phyloP scores from a whole-genome alignment of 2,888 invertebrate species.

The Tipula lateralis region DNA sequence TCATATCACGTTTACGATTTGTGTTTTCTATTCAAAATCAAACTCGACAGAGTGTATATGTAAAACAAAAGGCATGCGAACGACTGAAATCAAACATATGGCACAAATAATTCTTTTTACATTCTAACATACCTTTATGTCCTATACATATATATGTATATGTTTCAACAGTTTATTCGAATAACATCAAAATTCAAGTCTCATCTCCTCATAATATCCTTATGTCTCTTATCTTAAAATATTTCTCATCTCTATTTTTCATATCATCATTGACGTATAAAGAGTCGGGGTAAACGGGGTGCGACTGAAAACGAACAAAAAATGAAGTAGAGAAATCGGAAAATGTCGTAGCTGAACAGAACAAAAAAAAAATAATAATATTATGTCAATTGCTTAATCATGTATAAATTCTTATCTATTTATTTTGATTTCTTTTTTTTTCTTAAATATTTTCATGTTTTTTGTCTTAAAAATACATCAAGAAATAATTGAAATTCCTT shows the following conservation, averaged over 20 bases:
- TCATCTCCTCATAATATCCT: neutral
- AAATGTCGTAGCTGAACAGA: neutral
- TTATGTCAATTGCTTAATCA: slow-evolving; percentile 24
- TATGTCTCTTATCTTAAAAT: slow-evolving; percentile 14
- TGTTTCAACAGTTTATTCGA: neutral
- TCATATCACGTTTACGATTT: no score
- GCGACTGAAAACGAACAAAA: neutral
- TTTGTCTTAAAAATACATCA: slow-evolving; percentile 16
- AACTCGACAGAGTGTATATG: no score
- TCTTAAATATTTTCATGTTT: neutral
- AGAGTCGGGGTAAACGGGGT: neutral
- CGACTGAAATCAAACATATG: no score
- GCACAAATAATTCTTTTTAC: no score
- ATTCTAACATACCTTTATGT: neutral
- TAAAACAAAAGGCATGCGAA: no score
- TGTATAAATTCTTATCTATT: slow-evolving; percentile 24
- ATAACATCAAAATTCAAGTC: neutral
- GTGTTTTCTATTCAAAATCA: no score
- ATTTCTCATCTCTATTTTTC: neutral
- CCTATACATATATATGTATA: neutral
- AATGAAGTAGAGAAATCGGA: neutral
- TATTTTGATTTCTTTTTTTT: neutral
- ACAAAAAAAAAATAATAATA: neutral
- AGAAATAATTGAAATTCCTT: slow-evolving; percentile 19
- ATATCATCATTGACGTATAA: neutral